phyloP scores from a whole-genome alignment of 2,888 invertebrate genomes.

The Pinctada fucata region DNA sequence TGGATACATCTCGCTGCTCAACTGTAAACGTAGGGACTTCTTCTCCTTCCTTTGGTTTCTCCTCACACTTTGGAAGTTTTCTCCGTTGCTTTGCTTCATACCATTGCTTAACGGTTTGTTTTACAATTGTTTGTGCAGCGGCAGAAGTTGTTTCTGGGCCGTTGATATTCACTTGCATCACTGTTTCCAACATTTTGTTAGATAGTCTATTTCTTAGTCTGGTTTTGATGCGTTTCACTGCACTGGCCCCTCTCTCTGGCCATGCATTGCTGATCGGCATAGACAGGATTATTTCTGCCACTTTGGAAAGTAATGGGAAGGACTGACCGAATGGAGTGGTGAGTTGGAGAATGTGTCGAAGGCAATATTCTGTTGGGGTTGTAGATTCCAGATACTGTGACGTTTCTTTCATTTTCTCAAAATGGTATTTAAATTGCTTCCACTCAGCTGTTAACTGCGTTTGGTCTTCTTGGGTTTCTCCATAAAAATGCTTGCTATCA shows the following conservation, averaged over 20 bases:
- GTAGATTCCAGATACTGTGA: too few relatives aligned
- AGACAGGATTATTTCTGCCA: conserved; percentile 39
- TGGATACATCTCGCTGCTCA: neutral
- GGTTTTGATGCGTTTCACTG: conserved; percentile 41
- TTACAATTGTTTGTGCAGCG: too few relatives aligned
- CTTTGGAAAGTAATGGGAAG: conserved; percentile 5
- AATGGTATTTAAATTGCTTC: conserved; percentile 22
- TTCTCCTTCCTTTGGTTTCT: too few relatives aligned
- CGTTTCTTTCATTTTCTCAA: conserved; percentile 12
- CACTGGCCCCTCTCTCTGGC: conserved; percentile 48
- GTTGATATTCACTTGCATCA: too few relatives aligned
- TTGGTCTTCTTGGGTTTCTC: neutral
- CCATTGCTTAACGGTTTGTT: too few relatives aligned
- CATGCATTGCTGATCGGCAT: conserved; percentile 49
- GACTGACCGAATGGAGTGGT: conserved; percentile 10
- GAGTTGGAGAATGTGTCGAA: neutral
- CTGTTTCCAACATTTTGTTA: too few relatives aligned
- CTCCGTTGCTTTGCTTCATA: too few relatives aligned
- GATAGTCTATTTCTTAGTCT: conserved; percentile 35
- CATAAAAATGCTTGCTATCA: conserved; percentile 18
- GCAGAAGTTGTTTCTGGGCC: too few relatives aligned
- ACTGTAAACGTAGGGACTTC: neutral
- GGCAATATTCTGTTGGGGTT: conserved; percentile 21
- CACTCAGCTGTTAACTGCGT: conserved; percentile 10
- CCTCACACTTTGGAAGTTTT: conserved; percentile 16